Conservation (phyloP, 2,113 vertebrate genomes). For the Holacanthus passer region DNA sequence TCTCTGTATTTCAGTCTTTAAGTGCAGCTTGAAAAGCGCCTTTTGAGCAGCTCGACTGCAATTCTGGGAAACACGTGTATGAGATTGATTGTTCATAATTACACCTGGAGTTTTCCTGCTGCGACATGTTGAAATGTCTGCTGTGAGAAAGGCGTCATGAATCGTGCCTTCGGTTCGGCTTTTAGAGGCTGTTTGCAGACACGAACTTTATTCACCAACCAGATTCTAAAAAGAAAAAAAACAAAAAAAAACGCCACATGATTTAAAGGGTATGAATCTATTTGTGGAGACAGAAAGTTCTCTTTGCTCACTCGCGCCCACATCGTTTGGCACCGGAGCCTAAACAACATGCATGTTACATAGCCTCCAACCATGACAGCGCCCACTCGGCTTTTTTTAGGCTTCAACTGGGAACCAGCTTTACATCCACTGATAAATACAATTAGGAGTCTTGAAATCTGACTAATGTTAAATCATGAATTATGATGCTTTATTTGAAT, state of each 20-base stretch:
- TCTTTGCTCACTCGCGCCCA: constrained; percentile 45
- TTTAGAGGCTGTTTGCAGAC: background rate
- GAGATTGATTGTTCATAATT: background rate
- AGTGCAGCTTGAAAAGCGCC: background rate
- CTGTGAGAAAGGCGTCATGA: background rate
- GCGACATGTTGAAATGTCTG: constrained; percentile 1
- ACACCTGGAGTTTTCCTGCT: background rate
- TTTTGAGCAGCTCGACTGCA: background rate
- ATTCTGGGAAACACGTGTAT: background rate
- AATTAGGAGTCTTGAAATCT: background rate
- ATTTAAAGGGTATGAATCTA: constrained; percentile 18
- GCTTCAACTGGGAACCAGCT: background rate
- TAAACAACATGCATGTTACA: constrained; percentile 46
- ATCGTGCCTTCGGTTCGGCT: background rate
- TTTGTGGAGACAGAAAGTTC: constrained; percentile 42
- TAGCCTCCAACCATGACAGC: constrained; percentile 32
- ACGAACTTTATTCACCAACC: background rate
- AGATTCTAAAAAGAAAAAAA: constrained; percentile 3
- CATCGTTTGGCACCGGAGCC: constrained; percentile 37
- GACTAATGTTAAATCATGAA: background rate
- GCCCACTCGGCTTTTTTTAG: constrained; percentile 24
- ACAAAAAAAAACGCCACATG: background rate
- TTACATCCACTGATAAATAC: background rate
- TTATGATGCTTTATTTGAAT: background rate
- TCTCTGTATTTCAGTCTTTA: constrained; percentile 7